These are phyloP conservation scores for Ostrea edulis DNA, from an alignment of 1,140 invertebrate genomes.

Conservation along the genomic window DNA sequence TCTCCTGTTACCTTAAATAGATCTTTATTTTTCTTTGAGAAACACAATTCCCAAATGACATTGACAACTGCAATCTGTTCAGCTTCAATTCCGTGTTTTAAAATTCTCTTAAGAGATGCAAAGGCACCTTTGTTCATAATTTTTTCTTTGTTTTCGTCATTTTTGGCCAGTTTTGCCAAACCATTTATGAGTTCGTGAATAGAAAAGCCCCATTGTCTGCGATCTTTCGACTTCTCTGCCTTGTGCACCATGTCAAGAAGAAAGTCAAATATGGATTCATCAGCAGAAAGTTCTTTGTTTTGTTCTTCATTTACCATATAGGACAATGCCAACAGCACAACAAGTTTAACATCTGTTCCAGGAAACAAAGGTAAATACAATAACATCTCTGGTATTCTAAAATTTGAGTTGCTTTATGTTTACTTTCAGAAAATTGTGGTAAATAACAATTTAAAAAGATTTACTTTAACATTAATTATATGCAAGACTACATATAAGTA, in stretches of 20 bases:
- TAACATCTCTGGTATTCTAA: too few relatives aligned
- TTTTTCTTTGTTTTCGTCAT: conserved; percentile 62
- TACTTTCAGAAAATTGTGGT: too few relatives aligned
- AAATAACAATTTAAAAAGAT: too few relatives aligned
- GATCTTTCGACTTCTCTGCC: conserved; percentile 53
- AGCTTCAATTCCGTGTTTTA: conserved; percentile 43
- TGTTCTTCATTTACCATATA: conserved; percentile 65
- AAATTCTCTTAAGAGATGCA: conserved; percentile 43
- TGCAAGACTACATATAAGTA: not conserved
- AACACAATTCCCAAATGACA: conserved; percentile 53
- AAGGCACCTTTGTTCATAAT: conserved; percentile 59
- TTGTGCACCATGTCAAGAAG: conserved; percentile 49
- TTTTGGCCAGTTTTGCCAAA: conserved; percentile 58
- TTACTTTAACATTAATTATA: not conserved
- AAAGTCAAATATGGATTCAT: conserved; percentile 57
- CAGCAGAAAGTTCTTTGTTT: conserved; percentile 55
- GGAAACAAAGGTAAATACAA: not conserved
- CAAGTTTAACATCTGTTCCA: conserved; percentile 59
- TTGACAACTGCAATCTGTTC: conserved; percentile 55
- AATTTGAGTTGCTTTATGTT: too few relatives aligned
- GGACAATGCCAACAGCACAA: conserved; percentile 58
- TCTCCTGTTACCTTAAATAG: conserved; percentile 43
- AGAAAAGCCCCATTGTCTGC: conserved; percentile 54
- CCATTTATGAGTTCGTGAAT: conserved; percentile 63
- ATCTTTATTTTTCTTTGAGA: conserved; percentile 52